A percentile compares a stretch with the other conserved stretches of the same genome.
These are phyloP conservation scores for Aurelia aurita DNA, from an alignment of 30 jellyfish, hydroid and myxozoan species.

Conservation along the genomic window DNA sequence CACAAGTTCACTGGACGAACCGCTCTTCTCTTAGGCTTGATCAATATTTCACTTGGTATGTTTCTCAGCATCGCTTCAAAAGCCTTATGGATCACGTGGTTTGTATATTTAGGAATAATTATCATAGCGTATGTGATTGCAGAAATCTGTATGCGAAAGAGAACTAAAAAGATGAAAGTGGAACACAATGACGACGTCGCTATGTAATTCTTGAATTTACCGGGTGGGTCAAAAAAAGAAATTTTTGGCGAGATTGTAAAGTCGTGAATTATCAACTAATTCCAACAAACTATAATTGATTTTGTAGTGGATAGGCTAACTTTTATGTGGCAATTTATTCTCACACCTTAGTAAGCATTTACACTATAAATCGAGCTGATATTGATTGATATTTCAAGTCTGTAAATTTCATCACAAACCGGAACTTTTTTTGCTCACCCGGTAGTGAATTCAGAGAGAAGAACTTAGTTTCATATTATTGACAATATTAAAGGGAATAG, in stretches of 20 bases:
- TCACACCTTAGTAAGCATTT: too few relatives aligned
- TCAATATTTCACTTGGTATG: slow-evolving; percentile 63
- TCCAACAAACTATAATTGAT: too few relatives aligned
- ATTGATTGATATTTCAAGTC: too few relatives aligned
- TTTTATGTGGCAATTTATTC: too few relatives aligned
- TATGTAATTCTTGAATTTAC: neutral
- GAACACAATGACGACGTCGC: slow-evolving; percentile 9
- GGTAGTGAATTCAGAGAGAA: too few relatives aligned
- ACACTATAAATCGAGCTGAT: too few relatives aligned
- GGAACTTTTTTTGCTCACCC: too few relatives aligned
- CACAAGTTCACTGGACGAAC: slow-evolving; percentile 62
- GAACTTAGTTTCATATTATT: too few relatives aligned
- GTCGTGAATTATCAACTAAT: neutral
- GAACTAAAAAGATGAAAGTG: neutral
- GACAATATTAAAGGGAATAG: too few relatives aligned
- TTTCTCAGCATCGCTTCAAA: slow-evolving; percentile 54
- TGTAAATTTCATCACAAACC: too few relatives aligned
- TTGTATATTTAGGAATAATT: slow-evolving; percentile 31
- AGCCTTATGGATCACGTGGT: slow-evolving; percentile 64
- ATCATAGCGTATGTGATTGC: slow-evolving; percentile 33
- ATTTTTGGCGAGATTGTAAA: neutral
- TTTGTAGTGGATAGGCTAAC: too few relatives aligned
- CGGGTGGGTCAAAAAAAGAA: neutral
- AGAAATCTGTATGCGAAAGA: slow-evolving; percentile 17
- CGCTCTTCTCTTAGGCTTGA: slow-evolving; percentile 49